A percentile compares a stretch with the other conserved stretches of the same genome.
Evolutionary conservation across 2,888 invertebrate species (phyloP).

Genomic region (Yponomeuta sedellus): DNA sequence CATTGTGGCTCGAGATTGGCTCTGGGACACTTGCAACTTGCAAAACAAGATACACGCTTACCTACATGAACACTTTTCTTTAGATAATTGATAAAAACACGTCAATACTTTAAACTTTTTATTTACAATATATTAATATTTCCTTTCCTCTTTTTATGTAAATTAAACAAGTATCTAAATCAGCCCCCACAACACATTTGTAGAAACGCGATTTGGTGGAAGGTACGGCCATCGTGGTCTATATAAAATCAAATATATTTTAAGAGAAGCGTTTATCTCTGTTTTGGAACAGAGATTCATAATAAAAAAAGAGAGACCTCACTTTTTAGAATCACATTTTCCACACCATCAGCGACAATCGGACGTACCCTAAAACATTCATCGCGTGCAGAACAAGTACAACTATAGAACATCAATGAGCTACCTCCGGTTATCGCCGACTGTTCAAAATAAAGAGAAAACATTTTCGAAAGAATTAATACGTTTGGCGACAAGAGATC

Average conservation of each 20-base stretch:
- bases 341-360: neutral
- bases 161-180: slow-evolving; percentile 41
- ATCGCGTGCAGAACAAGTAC: too few species aligned
- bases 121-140: slow-evolving; percentile 76
- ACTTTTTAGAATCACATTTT: slow-evolving; percentile 44
- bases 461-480: slow-evolving; percentile 31
- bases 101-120: slow-evolving; percentile 46
- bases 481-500: slow-evolving; percentile 60
- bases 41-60: neutral
- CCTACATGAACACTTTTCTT: neutral
- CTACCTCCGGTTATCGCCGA: too few species aligned
- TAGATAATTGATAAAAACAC: slow-evolving; percentile 15
- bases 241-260: neutral
- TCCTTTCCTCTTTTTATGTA: slow-evolving; percentile 58
- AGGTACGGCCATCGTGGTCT: neutral
- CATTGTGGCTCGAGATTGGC: neutral
- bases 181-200: slow-evolving; percentile 52
- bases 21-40: neutral
- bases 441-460: slow-evolving; percentile 14
- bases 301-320: slow-evolving; percentile 38
- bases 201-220: slow-evolving; percentile 33
- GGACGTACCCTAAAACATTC: too few species aligned
- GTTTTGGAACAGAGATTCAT: neutral
- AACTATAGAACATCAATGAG: too few species aligned
- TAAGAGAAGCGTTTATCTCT: neutral